A percentile compares a stretch with the other conserved stretches of the same genome.
Evolutionary conservation across 2,888 invertebrate genomes (phyloP).

Genomic region (Callyntrura sp.): DNA sequence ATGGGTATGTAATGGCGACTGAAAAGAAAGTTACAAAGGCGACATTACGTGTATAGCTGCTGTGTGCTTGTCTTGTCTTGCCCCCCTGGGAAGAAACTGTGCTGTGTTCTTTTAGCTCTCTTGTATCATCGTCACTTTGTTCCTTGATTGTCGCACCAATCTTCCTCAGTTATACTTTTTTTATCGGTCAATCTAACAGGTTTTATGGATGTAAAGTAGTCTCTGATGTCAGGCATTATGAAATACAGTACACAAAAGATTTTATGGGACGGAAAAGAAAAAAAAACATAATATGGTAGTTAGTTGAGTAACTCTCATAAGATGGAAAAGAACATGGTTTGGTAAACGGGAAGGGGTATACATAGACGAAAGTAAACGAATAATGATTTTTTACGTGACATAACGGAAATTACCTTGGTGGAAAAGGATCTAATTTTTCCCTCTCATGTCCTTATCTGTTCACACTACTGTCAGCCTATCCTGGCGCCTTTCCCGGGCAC

Average conservation of each 20-base stretch:
- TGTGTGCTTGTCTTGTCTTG: too few species aligned
- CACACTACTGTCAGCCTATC: constrained; percentile 29
- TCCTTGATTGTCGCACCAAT: constrained; percentile 12
- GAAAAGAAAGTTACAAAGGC: too few species aligned
- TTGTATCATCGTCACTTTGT: neutral
- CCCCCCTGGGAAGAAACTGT: neutral
- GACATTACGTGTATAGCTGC: too few species aligned
- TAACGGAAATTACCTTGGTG: constrained; percentile 62
- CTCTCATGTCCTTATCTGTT: neutral
- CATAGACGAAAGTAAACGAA: neutral
- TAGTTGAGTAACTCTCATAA: constrained; percentile 17
- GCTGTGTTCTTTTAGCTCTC: neutral
- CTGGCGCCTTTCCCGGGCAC: neutral
- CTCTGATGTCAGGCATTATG: neutral
- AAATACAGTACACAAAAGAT: constrained; percentile 5
- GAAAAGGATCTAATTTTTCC: constrained; percentile 54
- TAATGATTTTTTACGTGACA: constrained; percentile 46
- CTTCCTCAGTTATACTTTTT: neutral
- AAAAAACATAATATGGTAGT: constrained; percentile 29
- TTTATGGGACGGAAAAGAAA: constrained; percentile 19
- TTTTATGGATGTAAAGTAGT: neutral
- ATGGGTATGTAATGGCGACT: too few species aligned
- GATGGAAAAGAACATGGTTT: neutral
- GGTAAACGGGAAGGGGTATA: neutral
- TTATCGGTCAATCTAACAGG: constrained; percentile 35